phyloP scores from a whole-genome alignment of 2,797 vertebrate genomes.

The Micrastur ruficollis region DNA sequence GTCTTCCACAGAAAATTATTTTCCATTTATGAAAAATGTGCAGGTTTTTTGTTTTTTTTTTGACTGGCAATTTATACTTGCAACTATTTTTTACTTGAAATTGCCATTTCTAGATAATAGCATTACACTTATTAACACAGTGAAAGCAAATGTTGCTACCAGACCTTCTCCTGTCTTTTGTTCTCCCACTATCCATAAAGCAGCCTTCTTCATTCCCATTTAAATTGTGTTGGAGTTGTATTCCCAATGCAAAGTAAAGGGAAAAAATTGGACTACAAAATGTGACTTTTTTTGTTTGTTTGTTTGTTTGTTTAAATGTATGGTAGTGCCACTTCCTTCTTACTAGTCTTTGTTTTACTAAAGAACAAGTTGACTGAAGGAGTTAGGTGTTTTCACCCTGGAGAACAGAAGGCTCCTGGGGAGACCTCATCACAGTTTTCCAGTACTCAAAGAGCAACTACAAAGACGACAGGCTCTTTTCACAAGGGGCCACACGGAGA shows the following conservation, averaged over 20 bases:
- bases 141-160: neutral
- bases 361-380: neutral
- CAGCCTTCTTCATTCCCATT: neutral
- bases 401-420: neutral
- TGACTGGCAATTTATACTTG: neutral
- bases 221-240: neutral
- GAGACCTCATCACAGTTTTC: neutral
- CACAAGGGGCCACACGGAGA: neutral
- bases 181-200: neutral
- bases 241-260: neutral
- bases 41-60: neutral
- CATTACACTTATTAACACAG: neutral
- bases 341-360: neutral
- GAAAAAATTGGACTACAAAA: neutral
- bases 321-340: neutral
- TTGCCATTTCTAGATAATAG: neutral
- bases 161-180: neutral
- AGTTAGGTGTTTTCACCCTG: neutral
- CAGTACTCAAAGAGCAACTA: neutral
- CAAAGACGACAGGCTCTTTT: neutral
- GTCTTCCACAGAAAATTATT: neutral
- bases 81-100: neutral
- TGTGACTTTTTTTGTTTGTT: neutral
- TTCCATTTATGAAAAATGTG: neutral
- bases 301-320: neutral